Evolutionary conservation across 2,888 invertebrate genomes (phyloP), one percentile per base, ranked within the genome.

Genomic region (Heteromyza rotundicornis): DNA sequence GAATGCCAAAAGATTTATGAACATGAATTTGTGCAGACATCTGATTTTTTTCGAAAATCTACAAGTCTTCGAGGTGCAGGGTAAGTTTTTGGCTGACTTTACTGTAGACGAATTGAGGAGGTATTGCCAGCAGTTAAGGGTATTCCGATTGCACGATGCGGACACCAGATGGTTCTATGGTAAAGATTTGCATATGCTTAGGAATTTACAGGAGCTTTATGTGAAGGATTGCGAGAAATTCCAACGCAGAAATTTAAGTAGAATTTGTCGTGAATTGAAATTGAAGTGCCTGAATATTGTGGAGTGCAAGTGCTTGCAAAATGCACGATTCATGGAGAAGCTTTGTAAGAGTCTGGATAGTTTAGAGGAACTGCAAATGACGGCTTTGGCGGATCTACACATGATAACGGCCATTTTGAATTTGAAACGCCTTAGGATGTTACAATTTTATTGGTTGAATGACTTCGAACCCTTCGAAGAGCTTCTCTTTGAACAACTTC

Each of bases 371-470:
- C 47, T 70, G 49, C 63, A 66, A 35, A 14, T 70, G 3, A 65
- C 64, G 7, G 68, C 70, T 14, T 54, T 66, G 23, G 62, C 49
- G 10, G 62, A 67, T 55, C 53, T 7, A 0, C 5, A 1, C 2
- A 55, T 65, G 3, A 16, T 69, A 16, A 58, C 59, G 22, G 57
- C 66, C 8, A 59, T 70, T 19, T 49, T 70, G 22, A 32, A 22
- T 12, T 14, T 69, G 16, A 62, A 65, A 0, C 17, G 7, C 10
- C 51, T 69, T 16, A 57, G 56, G 10, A 19, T 7, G 12, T 36
- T 70, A 49, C 64, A 68, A 20, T 68, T 70, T 40, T 69, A 53
- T 62, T 69, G 69, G 67, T 40, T 61, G 3, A 64, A 69, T 44
- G 27, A 51, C 1, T 53, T 35, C 40, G 23, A n/a, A 2, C 36